phyloP scores from a whole-genome alignment of 2,113 vertebrate species.

The Sinosuthora webbiana region DNA sequence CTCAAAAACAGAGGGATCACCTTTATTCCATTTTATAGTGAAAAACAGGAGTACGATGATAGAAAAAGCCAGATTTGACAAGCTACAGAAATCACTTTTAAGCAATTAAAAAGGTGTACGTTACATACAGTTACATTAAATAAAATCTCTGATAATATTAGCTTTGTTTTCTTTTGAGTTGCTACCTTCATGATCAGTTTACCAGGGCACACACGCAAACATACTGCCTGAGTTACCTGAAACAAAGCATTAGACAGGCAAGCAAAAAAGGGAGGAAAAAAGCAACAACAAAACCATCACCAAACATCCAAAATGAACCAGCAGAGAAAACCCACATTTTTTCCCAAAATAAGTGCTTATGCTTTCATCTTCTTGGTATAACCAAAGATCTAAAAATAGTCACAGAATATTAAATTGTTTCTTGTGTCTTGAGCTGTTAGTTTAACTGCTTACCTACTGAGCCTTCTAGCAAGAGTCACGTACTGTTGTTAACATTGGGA shows the following conservation, averaged over 20 bases:
- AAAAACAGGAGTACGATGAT: neutral
- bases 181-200: neutral
- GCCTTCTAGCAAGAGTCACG: neutral
- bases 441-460: neutral
- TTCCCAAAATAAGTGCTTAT: neutral
- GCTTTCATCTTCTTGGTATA: neutral
- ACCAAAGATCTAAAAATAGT: neutral
- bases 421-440: neutral
- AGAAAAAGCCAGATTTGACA: neutral
- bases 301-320: neutral
- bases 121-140: neutral
- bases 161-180: neutral
- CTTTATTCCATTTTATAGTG: neutral
- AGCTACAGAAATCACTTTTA: neutral
- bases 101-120: neutral
- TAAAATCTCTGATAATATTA: neutral
- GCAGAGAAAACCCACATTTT: neutral
- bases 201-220: neutral
- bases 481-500: neutral
- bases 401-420: neutral
- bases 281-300: neutral
- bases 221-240: neutral
- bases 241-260: neutral
- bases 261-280: neutral
- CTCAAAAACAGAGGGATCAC: neutral